These are phyloP conservation scores for Cossypha caffra DNA, from an alignment of 2,797 vertebrate species.

Conservation along the genomic window DNA sequence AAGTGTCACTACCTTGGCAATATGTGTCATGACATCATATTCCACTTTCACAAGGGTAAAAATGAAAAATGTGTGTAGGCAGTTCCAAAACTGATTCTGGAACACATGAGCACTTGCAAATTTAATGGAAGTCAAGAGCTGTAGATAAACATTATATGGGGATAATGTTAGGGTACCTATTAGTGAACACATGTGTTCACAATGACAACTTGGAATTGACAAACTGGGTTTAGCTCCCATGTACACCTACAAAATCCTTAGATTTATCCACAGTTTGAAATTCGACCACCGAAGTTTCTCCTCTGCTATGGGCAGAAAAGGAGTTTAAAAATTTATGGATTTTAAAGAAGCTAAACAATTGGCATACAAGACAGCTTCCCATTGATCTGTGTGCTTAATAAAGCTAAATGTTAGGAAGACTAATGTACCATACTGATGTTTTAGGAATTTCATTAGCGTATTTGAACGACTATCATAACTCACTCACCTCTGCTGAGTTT, in stretches of 20 bases:
- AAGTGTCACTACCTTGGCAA: background rate
- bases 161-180: background rate
- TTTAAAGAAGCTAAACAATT: constrained; percentile 68
- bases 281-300: background rate
- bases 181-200: background rate
- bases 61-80: background rate
- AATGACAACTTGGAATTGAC: background rate
- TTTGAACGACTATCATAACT: constrained; percentile 76
- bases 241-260: background rate
- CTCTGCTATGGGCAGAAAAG: background rate
- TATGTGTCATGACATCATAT: background rate
- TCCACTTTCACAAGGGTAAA: background rate
- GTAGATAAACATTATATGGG: background rate
- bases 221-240: background rate
- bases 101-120: background rate
- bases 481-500: constrained; percentile 79
- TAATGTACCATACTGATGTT: constrained; percentile 80
- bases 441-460: constrained; percentile 78
- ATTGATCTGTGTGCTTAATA: constrained; percentile 78
- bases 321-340: constrained; percentile 16
- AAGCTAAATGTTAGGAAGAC: constrained; percentile 77
- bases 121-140: background rate
- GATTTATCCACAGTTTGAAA: background rate
- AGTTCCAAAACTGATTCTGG: background rate
- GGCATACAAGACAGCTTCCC: constrained; percentile 57